Evolutionary conservation across 2,888 invertebrate genomes (phyloP), one percentile per base, ranked within the genome.

Genomic region (Leucophenga montana): DNA sequence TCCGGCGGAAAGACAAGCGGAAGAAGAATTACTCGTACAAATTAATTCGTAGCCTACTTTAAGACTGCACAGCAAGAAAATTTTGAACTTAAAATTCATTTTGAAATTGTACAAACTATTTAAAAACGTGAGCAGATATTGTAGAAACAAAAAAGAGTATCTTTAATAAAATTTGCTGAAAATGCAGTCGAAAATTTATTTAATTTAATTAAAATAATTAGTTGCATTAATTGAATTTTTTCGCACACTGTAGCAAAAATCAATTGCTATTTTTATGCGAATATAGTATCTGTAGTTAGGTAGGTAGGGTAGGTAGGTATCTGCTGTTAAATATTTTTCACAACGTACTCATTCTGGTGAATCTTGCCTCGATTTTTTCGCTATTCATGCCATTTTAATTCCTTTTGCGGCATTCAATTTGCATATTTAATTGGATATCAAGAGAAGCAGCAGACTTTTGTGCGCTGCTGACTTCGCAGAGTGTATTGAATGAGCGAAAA

Each of bases 381-480:
- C 48, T 14, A 14, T 20, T 64, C 62, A 64, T 64, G 62, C 22
- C 22, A 22, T 64, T 64, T 64, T 64, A 64, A 64, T 64, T 64
- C 62, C 27, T 48, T 39, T 64, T 64, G 62, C 48, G 62, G 62
- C 62, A 64, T 48, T 64, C 62, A 64, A 64, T 64, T 64, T 64
- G 62, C 62, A 64, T 64, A 64, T 64, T 48, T 64, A 64, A 64
- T 64, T 64, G 62, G 62, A 64, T 64, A 64, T 64, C 48, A 64
- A 22, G 13, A 46, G 14, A 48, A 64, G 48, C 48, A 48, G 39
- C 39, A 54, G 61, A 39, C 44, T 61, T 61, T 61, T 59, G 8
- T n/a, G 14, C 20, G 39, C 11, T 11, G 39, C 39, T 39, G 39
- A 39, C 39, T 39, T 39, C 1, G 39, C 39, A 11, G 9, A 8